Percentiles rank a stretch among this genome's conserved stretches.
phyloP scores from a whole-genome alignment of 2,113 vertebrate genomes.

The Pygoscelis antarcticus region DNA sequence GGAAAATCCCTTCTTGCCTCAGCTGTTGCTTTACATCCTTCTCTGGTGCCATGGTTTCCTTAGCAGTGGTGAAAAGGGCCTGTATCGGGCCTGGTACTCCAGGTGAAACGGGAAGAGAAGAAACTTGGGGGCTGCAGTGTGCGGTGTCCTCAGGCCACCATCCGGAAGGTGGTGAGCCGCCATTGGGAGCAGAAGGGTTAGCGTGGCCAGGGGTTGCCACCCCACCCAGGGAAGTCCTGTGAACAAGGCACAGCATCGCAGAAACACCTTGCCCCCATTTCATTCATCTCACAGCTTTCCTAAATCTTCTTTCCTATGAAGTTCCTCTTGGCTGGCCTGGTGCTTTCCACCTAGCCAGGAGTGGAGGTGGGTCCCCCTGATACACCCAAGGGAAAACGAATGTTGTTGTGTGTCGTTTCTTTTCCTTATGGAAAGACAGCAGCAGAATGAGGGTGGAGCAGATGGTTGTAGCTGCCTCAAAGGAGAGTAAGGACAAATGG shows the following conservation, averaged over 20 bases:
- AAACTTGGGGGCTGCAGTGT: background rate
- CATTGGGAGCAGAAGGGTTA: background rate
- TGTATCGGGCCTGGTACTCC: background rate
- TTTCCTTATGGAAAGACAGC: background rate
- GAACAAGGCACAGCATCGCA: background rate
- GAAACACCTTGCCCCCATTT: accelerated
- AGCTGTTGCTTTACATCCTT: background rate
- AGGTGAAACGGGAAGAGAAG: background rate
- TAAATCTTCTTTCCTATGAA: background rate
- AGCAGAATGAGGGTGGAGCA: background rate
- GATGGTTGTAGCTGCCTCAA: background rate
- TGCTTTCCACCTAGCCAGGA: background rate
- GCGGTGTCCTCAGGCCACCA: background rate
- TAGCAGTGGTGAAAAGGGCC: background rate
- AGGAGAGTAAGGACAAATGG: background rate
- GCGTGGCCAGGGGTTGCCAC: background rate
- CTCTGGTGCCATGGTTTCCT: background rate
- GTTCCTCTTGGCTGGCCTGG: background rate
- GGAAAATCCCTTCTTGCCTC: background rate
- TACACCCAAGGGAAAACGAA: background rate
- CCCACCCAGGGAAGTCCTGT: background rate
- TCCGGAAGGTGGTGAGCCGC: accelerated
- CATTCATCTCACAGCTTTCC: background rate
- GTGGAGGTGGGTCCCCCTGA: background rate
- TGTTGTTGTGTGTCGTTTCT: background rate